Conservation (phyloP, 2,888 invertebrate species). For the Cantharis rufa region DNA sequence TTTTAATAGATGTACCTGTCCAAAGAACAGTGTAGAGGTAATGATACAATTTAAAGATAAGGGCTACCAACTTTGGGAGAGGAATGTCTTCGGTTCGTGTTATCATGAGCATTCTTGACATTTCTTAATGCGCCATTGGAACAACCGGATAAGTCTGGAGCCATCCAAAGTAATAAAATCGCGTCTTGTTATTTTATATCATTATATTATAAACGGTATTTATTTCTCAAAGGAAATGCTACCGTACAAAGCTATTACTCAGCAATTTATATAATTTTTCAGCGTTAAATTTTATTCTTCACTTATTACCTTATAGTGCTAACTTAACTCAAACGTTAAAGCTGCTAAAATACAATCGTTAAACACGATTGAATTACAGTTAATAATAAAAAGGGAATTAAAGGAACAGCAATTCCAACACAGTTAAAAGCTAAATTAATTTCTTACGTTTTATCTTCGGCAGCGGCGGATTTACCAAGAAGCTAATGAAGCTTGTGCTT, state of each 20-base stretch:
- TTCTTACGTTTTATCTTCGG: neutral
- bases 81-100: conserved; percentile 32
- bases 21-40: conserved; percentile 40
- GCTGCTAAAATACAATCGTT: neutral
- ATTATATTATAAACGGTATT: conserved; percentile 1
- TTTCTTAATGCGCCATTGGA: conserved; percentile 26
- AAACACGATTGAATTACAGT: neutral
- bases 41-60: conserved; percentile 37
- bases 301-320: neutral
- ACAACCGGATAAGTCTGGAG: conserved; percentile 27
- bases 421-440: neutral
- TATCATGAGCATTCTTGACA: conserved; percentile 33
- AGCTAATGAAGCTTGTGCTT: neutral
- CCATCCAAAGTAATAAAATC: conserved; percentile 19
- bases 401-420: too few relatives aligned
- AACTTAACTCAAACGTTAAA: neutral
- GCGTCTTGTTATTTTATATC: conserved; percentile 20
- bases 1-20: conserved; percentile 51
- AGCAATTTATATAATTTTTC: neutral
- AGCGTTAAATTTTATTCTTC: neutral
- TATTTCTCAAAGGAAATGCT: neutral
- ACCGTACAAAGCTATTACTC: neutral
- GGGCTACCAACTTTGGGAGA: conserved; percentile 33
- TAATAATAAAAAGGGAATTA: neutral
- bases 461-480: neutral